Evolutionary conservation across 1,140 invertebrate genomes (phyloP).

Genomic region (Bradysia coprophila): DNA sequence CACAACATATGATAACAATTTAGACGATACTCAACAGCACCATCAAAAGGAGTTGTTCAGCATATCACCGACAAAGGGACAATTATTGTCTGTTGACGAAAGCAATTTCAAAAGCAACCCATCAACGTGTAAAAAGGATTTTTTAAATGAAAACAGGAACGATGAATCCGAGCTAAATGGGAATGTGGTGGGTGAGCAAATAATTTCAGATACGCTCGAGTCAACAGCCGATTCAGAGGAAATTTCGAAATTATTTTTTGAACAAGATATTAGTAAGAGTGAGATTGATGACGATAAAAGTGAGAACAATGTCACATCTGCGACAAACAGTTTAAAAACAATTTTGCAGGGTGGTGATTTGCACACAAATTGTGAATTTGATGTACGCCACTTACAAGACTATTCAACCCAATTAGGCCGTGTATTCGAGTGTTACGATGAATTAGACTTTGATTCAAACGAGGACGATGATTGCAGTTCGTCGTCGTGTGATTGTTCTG

Average conservation of each 20-base stretch:
- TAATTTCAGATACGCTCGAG: neutral
- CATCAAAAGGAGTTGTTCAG: neutral
- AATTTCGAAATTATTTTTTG: conserved; percentile 1
- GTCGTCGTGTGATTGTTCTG: neutral
- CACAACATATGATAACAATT: neutral
- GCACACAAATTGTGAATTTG: conserved; percentile 4
- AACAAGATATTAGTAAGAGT: neutral
- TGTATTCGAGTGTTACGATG: conserved; percentile 2
- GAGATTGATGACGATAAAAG: neutral
- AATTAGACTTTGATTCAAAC: conserved; percentile 1
- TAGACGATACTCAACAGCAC: neutral
- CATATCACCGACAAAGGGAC: neutral
- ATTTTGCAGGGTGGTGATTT: neutral
- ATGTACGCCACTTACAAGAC: conserved; percentile 1
- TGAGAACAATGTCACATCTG: neutral
- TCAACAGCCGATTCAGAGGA: conserved; percentile 1
- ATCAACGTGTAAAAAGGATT: neutral
- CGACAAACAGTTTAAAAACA: neutral
- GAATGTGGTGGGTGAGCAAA: neutral
- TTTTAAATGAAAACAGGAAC: too few species aligned
- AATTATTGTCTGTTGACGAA: neutral
- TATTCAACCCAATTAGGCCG: neutral
- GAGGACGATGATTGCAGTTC: neutral
- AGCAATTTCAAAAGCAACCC: neutral
- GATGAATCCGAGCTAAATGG: neutral